These are phyloP conservation scores for Euclidia mi DNA, from an alignment of 2,888 invertebrate genomes.

Conservation along the genomic window DNA sequence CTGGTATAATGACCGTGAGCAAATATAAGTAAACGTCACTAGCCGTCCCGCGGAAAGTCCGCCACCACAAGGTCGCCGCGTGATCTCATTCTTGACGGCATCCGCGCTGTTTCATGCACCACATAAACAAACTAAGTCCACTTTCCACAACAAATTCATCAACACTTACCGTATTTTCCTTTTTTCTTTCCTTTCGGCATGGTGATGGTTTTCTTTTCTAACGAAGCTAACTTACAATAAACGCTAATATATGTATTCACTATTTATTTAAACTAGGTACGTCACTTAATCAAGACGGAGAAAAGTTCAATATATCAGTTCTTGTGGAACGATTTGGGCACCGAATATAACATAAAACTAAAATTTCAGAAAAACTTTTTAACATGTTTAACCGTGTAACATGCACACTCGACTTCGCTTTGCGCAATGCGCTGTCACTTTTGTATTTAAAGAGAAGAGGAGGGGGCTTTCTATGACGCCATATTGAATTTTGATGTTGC, in stretches of 20 bases:
- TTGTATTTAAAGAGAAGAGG: slow-evolving; percentile 43
- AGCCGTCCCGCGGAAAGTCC: slow-evolving; percentile 73
- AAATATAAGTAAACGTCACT: slow-evolving; percentile 75
- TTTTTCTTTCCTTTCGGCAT: slow-evolving; percentile 95
- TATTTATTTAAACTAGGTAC: slow-evolving; percentile 82
- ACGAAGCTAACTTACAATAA: slow-evolving; percentile 77
- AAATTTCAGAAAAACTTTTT: slow-evolving; percentile 93
- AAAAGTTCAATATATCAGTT: slow-evolving; percentile 93
- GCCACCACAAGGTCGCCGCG: slow-evolving; percentile 86
- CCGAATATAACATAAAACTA: slow-evolving; percentile 93
- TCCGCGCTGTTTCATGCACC: slow-evolving; percentile 56
- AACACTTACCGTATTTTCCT: slow-evolving; percentile 92
- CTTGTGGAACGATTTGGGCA: slow-evolving; percentile 92
- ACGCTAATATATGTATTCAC: slow-evolving; percentile 89
- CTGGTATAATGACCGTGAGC: slow-evolving; percentile 61
- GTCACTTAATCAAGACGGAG: slow-evolving; percentile 94
- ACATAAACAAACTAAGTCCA: slow-evolving; percentile 35
- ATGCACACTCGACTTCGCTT: slow-evolving; percentile 86
- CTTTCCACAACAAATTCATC: slow-evolving; percentile 18
- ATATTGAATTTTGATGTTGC: slow-evolving; percentile 71
- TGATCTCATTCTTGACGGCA: slow-evolving; percentile 82
- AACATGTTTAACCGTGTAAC: slow-evolving; percentile 91
- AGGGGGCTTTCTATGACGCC: slow-evolving; percentile 66
- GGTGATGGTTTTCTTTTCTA: slow-evolving; percentile 74
- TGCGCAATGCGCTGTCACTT: slow-evolving; percentile 85